phyloP scores from a whole-genome alignment of 2,113 vertebrate species.

The Physeter macrocephalus region DNA sequence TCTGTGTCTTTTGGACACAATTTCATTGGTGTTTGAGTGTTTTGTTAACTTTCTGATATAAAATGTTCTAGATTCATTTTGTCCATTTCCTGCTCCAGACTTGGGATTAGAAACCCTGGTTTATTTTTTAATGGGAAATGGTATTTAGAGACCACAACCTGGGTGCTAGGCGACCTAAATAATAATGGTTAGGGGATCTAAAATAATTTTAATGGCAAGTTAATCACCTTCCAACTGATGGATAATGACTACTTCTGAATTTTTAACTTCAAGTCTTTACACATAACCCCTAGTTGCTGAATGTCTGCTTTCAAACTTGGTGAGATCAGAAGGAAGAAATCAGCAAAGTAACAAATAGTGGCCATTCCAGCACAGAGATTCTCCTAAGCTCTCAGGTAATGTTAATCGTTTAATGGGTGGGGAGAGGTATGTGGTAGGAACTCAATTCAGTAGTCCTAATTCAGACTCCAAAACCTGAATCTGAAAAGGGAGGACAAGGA shows the following conservation, averaged over 20 bases:
- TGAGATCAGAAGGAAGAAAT: neutral
- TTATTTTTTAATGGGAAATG: neutral
- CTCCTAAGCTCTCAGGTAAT: constrained; percentile 34
- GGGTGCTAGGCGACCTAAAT: neutral
- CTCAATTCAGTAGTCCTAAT: constrained; percentile 37
- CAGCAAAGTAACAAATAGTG: constrained; percentile 5
- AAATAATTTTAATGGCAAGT: neutral
- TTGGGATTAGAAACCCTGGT: neutral
- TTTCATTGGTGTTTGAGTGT: neutral
- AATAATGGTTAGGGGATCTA: neutral
- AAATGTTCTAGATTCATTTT: neutral
- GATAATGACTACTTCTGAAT: neutral
- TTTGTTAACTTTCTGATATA: neutral
- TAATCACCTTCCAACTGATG: neutral
- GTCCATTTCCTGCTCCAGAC: neutral
- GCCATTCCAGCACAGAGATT: neutral
- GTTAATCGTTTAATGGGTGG: neutral
- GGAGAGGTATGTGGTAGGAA: neutral
- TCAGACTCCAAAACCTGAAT: constrained; percentile 56
- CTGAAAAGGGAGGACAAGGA: constrained; percentile 40
- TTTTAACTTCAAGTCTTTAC: neutral
- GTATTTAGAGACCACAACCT: neutral
- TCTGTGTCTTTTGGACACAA: neutral
- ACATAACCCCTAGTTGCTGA: neutral
- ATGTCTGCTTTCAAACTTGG: neutral